A percentile compares a stretch with the other conserved stretches of the same genome.
phyloP scores from a whole-genome alignment of 2,888 invertebrate genomes.

The Aspidapion aeneum region DNA sequence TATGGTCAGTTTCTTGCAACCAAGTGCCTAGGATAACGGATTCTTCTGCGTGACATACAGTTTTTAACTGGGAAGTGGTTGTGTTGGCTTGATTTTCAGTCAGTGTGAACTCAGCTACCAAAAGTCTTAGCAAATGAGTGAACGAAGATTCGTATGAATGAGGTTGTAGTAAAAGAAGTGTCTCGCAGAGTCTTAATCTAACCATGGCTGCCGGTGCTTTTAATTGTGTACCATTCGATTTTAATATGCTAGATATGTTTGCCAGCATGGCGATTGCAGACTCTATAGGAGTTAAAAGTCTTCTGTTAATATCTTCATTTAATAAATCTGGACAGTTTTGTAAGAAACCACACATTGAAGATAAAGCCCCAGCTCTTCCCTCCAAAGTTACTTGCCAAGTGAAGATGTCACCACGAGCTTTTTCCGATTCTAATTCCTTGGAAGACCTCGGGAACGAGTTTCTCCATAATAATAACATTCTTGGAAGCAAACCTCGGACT shows the following conservation, averaged over 20 bases:
- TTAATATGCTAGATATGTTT: conserved; percentile 80
- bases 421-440: conserved; percentile 96
- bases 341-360: conserved; percentile 92
- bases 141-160: conserved; percentile 81
- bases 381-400: conserved; percentile 99
- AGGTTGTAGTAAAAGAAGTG: conserved; percentile 72
- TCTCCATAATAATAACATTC: conserved; percentile 94
- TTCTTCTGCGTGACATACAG: conserved; percentile 85
- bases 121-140: conserved; percentile 82
- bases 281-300: conserved; percentile 89
- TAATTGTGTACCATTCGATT: conserved; percentile 85
- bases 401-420: conserved; percentile 92
- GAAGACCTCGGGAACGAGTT: conserved; percentile 96
- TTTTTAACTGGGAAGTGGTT: conserved; percentile 76
- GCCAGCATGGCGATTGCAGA: conserved; percentile 93
- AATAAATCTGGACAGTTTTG: conserved; percentile 87
- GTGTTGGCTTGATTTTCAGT: conserved; percentile 93
- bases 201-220: conserved; percentile 95
- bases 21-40: conserved; percentile 91
- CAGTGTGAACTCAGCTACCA: conserved; percentile 93
- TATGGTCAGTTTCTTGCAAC: conserved; percentile 95
- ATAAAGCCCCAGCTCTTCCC: conserved; percentile 92
- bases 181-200: conserved; percentile 87
- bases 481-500: conserved; percentile 85
- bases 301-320: conserved; percentile 86